Base-by-base conservation (phyloP, 2,113 vertebrate genomes). In the Origma solitaria region DNA sequence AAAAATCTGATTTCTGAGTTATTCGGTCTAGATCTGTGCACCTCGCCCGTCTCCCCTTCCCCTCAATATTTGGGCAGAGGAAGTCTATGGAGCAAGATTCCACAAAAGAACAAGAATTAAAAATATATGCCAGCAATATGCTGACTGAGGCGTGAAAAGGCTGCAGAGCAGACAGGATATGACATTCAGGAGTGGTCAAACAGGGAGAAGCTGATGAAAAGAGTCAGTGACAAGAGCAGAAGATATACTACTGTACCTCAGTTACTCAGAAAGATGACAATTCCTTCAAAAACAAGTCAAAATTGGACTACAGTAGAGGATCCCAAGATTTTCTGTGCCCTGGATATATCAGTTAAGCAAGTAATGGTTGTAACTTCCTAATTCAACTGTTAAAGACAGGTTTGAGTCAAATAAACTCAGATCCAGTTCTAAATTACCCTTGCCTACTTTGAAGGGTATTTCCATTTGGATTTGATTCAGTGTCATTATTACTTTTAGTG, bases 41-140 rank as follows among this genome's bases (percentile, higher is more conserved):
- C 13, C 13, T 24, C 0, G 0, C 49, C 2, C 9, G 1, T 1
- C 10, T n/a, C 8, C 19, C 6, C 15, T 58, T 38, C 10, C 14
- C 16, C 2, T 10, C 10, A 16, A 4, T 47, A 66, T 47, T 47
- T 73, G 51, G 42, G 5, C 15, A 77, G 54, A 86, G 15, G 18
- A 92, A 20, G 7, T 58, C 60, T 88, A 23, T 64, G 54, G 86
- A 66, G 19, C 16, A 42, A 11, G 33, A 66, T 73, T 84, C 24
- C 15, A 37, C 24, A 87, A 75, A 87, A 84, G 11, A 27, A 81
- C 45, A 10, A 64, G 47, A 83, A 88, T 40, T 50, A 35, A 86
- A 85, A 70, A 37, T 20, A 62, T 12, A 56, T 68, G 20, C 35
- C 38, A 68, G 21, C 9, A 75, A 14, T 81, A 54, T 17, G 15